These are phyloP conservation scores for Anas acuta DNA, from an alignment of 2,797 vertebrate species.

Conservation along the genomic window DNA sequence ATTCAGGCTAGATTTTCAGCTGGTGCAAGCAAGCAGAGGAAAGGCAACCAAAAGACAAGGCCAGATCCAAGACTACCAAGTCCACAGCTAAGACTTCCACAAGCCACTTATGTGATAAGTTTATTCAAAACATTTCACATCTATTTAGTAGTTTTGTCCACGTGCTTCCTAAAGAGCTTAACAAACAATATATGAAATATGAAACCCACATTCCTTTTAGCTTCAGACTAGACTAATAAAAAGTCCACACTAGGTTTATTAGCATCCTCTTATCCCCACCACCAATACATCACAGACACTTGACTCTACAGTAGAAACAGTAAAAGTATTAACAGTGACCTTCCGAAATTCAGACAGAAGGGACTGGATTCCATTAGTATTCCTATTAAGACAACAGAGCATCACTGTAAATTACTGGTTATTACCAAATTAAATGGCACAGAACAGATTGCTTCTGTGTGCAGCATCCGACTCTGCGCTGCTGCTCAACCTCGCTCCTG, in stretches of 20 bases:
- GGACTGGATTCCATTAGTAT: constrained; percentile 39
- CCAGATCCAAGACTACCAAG: background rate
- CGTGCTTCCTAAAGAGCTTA: background rate
- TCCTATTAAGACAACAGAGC: constrained; percentile 34
- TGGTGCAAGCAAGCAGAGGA: fast-evolving
- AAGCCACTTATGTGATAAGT: background rate
- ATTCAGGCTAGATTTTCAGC: background rate
- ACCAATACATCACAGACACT: background rate
- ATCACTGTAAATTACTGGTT: constrained; percentile 50
- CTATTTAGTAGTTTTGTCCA: background rate
- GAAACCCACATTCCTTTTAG: background rate
- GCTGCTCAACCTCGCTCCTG: constrained; percentile 1
- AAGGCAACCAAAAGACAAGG: background rate
- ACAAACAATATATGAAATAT: background rate
- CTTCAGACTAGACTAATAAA: background rate
- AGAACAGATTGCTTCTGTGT: constrained; percentile 44
- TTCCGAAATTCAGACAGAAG: constrained; percentile 30
- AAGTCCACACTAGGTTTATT: background rate
- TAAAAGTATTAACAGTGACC: constrained; percentile 6
- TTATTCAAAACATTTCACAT: background rate
- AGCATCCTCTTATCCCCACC: background rate
- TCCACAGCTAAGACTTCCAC: background rate
- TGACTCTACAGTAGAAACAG: background rate
- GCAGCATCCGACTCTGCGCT: background rate
- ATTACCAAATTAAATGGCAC: constrained; percentile 59